Evolutionary conservation across 2,113 vertebrate species (phyloP), one percentile per base, ranked within the genome.

Genomic region (Casuarius casuarius): DNA sequence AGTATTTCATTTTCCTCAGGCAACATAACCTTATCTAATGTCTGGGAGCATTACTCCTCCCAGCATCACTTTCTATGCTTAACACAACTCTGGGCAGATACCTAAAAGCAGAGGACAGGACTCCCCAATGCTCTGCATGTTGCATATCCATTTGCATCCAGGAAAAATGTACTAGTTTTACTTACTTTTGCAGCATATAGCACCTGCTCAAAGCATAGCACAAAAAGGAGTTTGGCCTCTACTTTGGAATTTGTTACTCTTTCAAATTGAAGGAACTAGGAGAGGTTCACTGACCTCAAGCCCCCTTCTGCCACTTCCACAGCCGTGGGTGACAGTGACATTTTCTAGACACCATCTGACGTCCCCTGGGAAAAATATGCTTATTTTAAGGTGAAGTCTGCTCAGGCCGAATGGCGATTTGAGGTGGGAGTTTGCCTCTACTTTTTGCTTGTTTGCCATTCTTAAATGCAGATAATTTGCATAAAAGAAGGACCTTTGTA

Each of bases 381-480:
- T 63, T 54, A 31, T 84, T 82, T 89, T 77, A 42, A 90, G 90
- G 20, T 21, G 15, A 40, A 67, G 51, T 22, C 13, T 91, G 40
- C 23, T 89, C 80, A 59, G 28, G 23, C 23, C 81, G 42, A 67
- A 20, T 1, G 48, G 31, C 46, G 35, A 71, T 63, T 33, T 54
- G 35, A 56, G 59, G 86, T 21, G 6, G 1, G 5, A 33, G 42
- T 74, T 68, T 91, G 56, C 16, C 31, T 81, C 54, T 67, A 2
- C 48, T 31, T 95, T 91, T 90, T 78, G 5, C 51, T 72, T 82
- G 74, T 74, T 94, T 95, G 68, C 92, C 74, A 16, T 75, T 89
- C 73, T 92, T 93, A 83, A 84, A 75, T 84, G 76, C 68, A 80
- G 40, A 79, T 58, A 94, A 94, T 96, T 95, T 96, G 84, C 90